A percentile compares a stretch with the other conserved stretches of the same genome.
Evolutionary conservation across 2,113 vertebrate species (phyloP).

Genomic region (Solea solea): DNA sequence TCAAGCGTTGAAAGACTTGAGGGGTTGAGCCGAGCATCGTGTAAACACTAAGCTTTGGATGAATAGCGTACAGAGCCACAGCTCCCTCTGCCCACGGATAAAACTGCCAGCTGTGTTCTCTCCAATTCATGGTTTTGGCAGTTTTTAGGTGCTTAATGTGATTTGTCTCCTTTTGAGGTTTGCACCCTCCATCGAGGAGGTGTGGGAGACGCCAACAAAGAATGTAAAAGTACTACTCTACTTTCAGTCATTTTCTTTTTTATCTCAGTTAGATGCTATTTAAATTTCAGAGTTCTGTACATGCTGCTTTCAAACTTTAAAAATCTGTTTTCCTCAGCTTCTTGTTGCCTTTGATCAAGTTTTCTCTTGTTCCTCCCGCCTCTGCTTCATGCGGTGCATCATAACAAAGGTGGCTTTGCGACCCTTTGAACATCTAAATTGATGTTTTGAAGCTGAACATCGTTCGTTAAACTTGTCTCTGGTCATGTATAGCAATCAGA

Average conservation of each 20-base stretch:
- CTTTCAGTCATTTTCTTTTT: conserved; percentile 43
- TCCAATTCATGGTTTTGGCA: conserved; percentile 46
- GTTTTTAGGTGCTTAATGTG: conserved; percentile 55
- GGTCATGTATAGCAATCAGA: too few species aligned
- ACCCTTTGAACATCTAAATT: too few species aligned
- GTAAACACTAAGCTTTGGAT: conserved; percentile 57
- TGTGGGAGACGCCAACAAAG: conserved; percentile 64
- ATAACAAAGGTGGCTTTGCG: too few species aligned
- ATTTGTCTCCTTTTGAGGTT: conserved; percentile 59
- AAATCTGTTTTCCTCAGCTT: conserved; percentile 5
- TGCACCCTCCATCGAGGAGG: conserved; percentile 35
- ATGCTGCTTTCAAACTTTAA: conserved; percentile 1
- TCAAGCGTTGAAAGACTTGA: conserved; percentile 39
- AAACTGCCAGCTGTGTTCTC: conserved; percentile 57
- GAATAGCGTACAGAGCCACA: conserved; percentile 53
- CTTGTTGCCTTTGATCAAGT: too few species aligned
- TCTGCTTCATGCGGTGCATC: background rate
- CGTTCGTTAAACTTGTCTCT: background rate
- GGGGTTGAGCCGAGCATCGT: conserved; percentile 48
- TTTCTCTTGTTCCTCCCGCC: background rate
- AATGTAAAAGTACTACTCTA: conserved; percentile 45
- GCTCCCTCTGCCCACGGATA: conserved; percentile 53
- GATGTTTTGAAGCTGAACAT: background rate
- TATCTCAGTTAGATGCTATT: conserved; percentile 31
- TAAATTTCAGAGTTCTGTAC: conserved; percentile 12